Percentiles rank a stretch among this genome's conserved stretches.
phyloP scores from a whole-genome alignment of 2,113 vertebrate species.

The Pipra filicauda region DNA sequence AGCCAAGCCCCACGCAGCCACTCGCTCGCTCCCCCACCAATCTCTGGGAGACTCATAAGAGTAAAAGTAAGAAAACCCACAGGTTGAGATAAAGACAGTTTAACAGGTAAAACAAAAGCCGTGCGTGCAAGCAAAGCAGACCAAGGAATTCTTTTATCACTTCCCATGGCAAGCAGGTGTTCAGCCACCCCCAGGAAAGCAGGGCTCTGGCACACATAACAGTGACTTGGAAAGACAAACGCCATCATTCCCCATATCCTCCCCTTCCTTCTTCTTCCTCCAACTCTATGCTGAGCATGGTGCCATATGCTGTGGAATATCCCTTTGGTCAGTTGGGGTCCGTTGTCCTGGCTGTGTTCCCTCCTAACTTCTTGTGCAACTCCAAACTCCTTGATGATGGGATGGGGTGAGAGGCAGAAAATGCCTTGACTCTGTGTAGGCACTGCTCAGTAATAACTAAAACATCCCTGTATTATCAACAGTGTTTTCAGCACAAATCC shows the following conservation, averaged over 20 bases:
- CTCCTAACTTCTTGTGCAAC: not conserved
- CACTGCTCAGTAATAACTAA: not conserved
- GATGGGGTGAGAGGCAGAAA: not conserved
- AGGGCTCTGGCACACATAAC: not conserved
- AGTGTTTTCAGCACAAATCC: not conserved
- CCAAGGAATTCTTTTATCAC: not conserved
- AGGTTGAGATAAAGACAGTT: not conserved
- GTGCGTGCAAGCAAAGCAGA: accelerated
- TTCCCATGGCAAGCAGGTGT: not conserved
- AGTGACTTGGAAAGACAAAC: not conserved
- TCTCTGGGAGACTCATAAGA: not conserved
- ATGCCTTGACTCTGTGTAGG: not conserved
- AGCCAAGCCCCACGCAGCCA: not conserved
- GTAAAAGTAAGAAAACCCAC: not conserved
- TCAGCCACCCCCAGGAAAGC: not conserved
- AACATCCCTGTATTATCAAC: not conserved
- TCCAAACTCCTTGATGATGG: not conserved
- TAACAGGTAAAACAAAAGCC: not conserved
- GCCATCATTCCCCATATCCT: not conserved
- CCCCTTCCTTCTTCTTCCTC: not conserved
- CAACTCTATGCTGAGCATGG: accelerated
- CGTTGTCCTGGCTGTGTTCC: not conserved
- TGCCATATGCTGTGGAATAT: accelerated
- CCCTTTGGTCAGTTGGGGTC: not conserved
- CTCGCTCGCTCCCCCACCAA: not conserved